phyloP scores from a whole-genome alignment of 2,797 vertebrate genomes.

The Notoglanidium macrostoma region DNA sequence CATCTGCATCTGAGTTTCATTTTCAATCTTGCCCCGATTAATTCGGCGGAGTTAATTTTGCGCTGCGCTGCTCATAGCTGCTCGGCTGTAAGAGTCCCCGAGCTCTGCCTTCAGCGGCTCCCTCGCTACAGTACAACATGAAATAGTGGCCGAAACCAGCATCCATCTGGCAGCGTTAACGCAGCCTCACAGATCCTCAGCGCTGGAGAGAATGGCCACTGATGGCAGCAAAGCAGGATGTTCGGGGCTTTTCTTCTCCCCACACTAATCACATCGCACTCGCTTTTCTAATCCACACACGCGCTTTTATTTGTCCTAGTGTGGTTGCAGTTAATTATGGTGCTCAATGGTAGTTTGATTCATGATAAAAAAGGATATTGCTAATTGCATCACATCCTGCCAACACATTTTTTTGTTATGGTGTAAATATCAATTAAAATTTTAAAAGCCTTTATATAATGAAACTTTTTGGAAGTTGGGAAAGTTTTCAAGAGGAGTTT shows the following conservation, averaged over 20 bases:
- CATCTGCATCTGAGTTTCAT: conserved; percentile 86
- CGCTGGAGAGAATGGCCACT: conserved; percentile 61
- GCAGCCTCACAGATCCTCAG: conserved; percentile 62
- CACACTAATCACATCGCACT: conserved; percentile 51
- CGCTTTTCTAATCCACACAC: conserved; percentile 39
- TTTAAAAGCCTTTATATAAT: neutral
- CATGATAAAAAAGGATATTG: conserved; percentile 39
- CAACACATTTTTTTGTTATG: neutral
- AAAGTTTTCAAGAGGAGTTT: conserved; percentile 5
- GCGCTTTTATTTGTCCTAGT: conserved; percentile 47
- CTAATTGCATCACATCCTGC: conserved; percentile 37
- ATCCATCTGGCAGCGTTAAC: conserved; percentile 80
- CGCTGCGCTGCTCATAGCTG: conserved; percentile 66
- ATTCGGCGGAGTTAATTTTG: conserved; percentile 87
- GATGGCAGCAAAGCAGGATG: conserved; percentile 69
- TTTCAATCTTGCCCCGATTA: conserved; percentile 88
- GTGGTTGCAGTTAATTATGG: conserved; percentile 42
- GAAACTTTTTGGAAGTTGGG: neutral
- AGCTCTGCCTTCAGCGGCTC: conserved; percentile 25
- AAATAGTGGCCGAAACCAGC: conserved; percentile 78
- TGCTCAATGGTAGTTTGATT: conserved; percentile 43
- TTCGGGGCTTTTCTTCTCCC: conserved; percentile 54
- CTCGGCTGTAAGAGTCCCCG: conserved; percentile 62
- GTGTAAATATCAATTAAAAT: conserved; percentile 18
- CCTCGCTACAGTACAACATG: conserved; percentile 74